phyloP scores from a whole-genome alignment of 2,797 vertebrate genomes.

The Calcarius lapponicus region DNA sequence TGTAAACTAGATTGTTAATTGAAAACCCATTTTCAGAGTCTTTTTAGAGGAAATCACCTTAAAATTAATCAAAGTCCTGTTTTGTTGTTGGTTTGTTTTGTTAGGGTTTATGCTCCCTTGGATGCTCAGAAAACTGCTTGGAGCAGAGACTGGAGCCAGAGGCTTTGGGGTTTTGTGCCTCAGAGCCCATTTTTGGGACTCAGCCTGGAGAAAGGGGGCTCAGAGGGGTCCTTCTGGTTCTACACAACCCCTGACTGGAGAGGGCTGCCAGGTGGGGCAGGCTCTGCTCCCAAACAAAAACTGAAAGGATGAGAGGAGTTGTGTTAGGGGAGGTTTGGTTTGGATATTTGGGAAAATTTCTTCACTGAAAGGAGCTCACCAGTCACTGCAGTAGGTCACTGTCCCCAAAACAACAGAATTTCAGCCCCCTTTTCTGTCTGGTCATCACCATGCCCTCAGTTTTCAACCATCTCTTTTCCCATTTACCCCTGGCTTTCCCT shows the following conservation, averaged over 20 bases:
- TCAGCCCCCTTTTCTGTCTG: neutral
- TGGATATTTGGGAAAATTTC: neutral
- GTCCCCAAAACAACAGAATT: neutral
- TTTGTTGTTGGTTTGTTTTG: neutral
- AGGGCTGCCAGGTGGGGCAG: no score
- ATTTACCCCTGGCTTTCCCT: neutral
- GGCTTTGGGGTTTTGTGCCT: neutral
- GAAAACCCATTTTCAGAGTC: constrained; percentile 40
- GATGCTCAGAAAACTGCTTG: neutral
- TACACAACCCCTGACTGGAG: neutral
- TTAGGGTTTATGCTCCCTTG: neutral
- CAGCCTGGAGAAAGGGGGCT: neutral
- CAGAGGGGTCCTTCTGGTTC: neutral
- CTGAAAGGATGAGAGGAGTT: neutral
- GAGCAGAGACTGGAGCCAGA: neutral
- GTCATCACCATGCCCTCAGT: neutral
- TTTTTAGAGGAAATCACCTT: constrained; percentile 43
- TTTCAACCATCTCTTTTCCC: neutral
- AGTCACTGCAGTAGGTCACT: neutral
- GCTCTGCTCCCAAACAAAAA: neutral
- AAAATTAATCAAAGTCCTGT: constrained; percentile 33
- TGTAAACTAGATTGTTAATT: neutral
- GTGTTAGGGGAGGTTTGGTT: neutral
- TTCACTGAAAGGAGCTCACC: neutral
- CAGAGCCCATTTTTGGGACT: neutral